Percentiles rank a stretch among this genome's conserved stretches.
These are phyloP conservation scores for Euplexia lucipara DNA, from an alignment of 2,888 invertebrate species.

Conservation along the genomic window DNA sequence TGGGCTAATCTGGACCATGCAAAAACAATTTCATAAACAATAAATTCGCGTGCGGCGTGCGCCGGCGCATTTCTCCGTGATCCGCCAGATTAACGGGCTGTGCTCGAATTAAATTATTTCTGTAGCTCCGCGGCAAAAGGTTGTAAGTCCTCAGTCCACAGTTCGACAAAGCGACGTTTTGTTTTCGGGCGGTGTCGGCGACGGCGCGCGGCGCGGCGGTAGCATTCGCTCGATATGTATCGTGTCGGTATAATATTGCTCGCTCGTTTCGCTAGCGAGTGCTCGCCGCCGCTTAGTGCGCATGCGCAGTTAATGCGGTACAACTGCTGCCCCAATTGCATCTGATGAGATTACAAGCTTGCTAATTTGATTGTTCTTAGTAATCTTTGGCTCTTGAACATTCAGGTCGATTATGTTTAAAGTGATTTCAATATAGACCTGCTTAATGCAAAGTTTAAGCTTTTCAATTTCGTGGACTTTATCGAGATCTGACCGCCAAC, in stretches of 20 bases:
- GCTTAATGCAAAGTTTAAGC: slow-evolving; percentile 16
- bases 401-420: slow-evolving; percentile 31
- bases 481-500: not conserved
- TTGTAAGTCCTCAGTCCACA: slow-evolving; percentile 23
- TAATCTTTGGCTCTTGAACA: slow-evolving; percentile 31
- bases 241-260: slow-evolving; percentile 61
- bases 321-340: slow-evolving; percentile 52
- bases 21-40: slow-evolving; percentile 73
- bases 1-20: slow-evolving; percentile 61
- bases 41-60: slow-evolving; percentile 63
- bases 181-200: slow-evolving; percentile 19
- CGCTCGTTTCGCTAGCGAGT: slow-evolving; percentile 48
- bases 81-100: slow-evolving; percentile 72
- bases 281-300: slow-evolving; percentile 40
- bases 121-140: slow-evolving; percentile 49
- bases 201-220: slow-evolving; percentile 53
- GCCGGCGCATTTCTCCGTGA: slow-evolving; percentile 67
- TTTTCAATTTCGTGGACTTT: slow-evolving; percentile 22
- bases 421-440: slow-evolving; percentile 27
- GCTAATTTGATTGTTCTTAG: slow-evolving; percentile 62
- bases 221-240: slow-evolving; percentile 71
- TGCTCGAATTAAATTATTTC: slow-evolving; percentile 71
- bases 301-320: slow-evolving; percentile 42
- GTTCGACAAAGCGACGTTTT: slow-evolving; percentile 33
- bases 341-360: slow-evolving; percentile 47